A percentile compares a stretch with the other conserved stretches of the same genome.
Conservation (phyloP, 2,888 invertebrate species). For the Leptinotarsa rubiginosa region DNA sequence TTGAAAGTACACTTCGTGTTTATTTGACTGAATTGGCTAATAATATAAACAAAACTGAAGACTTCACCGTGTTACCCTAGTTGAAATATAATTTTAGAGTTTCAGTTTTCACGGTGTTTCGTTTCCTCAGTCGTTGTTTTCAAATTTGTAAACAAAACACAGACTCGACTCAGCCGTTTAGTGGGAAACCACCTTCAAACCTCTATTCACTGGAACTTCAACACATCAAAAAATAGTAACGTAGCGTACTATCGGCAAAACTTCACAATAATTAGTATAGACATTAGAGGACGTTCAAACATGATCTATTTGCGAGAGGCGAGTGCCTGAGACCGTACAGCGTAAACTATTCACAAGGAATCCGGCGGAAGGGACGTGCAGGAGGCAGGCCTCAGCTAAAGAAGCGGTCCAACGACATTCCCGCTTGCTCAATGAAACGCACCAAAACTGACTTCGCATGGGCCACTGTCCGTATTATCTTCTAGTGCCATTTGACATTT, state of each 20-base stretch:
- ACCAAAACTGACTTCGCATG: slow-evolving; percentile 45
- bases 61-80: no score
- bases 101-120: no score
- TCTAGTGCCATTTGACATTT: neutral
- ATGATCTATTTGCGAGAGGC: slow-evolving; percentile 29
- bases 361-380: slow-evolving; percentile 36
- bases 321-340: slow-evolving; percentile 46
- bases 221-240: neutral
- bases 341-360: slow-evolving; percentile 57
- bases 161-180: no score
- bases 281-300: slow-evolving; percentile 27
- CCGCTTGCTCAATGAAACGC: slow-evolving; percentile 52
- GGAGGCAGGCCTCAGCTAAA: slow-evolving; percentile 39
- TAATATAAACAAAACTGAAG: no score
- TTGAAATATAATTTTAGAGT: no score
- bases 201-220: neutral
- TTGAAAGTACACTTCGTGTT: no score
- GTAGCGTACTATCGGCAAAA: neutral
- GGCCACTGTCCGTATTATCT: slow-evolving; percentile 18
- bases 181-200: no score
- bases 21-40: no score
- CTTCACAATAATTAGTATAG: slow-evolving; percentile 23
- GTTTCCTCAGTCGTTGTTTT: no score
- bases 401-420: slow-evolving; percentile 59
- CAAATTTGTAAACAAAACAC: no score